phyloP scores from a whole-genome alignment of 2,797 vertebrate species.

The Nyctalus aviator region DNA sequence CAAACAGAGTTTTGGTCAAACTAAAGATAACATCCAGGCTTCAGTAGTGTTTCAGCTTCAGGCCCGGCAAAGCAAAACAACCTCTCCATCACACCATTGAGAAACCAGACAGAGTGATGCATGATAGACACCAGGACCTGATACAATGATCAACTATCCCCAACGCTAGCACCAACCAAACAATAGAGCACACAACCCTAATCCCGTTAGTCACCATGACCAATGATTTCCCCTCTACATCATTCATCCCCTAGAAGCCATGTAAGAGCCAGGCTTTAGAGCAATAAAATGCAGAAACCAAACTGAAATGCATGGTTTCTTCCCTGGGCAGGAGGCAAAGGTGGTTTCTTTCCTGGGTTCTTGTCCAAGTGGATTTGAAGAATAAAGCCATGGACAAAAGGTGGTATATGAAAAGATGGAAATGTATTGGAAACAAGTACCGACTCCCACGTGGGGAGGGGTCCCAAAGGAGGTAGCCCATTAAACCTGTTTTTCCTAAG shows the following conservation, averaged over 20 bases:
- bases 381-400: too few species aligned
- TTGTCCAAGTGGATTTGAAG: too few species aligned
- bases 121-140: not conserved
- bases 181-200: not conserved
- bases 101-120: not conserved
- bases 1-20: not conserved
- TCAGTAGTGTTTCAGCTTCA: not conserved
- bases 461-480: too few species aligned
- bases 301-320: too few species aligned
- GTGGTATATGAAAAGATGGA: too few species aligned
- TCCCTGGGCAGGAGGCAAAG: too few species aligned
- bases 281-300: not conserved
- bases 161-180: not conserved
- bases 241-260: not conserved
- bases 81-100: not conserved
- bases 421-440: too few species aligned
- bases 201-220: not conserved
- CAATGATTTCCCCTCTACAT: not conserved
- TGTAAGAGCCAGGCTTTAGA: not conserved
- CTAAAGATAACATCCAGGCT: not conserved
- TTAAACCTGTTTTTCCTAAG: too few species aligned
- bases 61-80: not conserved
- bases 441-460: too few species aligned
- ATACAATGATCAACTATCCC: not conserved
- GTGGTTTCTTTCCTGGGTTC: too few species aligned